Evolutionary conservation across 2,113 vertebrate genomes (phyloP).

Genomic region (Entosphenus tridentatus): DNA sequence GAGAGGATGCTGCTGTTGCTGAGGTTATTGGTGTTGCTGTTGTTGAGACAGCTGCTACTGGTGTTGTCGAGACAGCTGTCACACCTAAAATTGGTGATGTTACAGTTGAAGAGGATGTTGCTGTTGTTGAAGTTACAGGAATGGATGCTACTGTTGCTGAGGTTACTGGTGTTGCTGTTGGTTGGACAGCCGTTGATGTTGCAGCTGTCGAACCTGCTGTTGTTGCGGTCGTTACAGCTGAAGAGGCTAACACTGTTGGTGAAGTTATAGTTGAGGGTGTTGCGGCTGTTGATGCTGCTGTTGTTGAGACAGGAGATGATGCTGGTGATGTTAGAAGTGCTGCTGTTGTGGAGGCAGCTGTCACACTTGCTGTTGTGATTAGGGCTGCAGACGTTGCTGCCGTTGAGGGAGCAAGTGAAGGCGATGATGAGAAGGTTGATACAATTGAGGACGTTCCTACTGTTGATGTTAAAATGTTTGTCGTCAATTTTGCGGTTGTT

Average conservation of each 20-base stretch:
- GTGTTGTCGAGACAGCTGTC: neutral
- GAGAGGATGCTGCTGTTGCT: neutral
- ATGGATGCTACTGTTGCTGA: too few relatives aligned
- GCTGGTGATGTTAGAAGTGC: neutral
- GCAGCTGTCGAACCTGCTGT: neutral
- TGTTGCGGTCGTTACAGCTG: neutral
- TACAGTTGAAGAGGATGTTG: too few relatives aligned
- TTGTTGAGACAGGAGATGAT: neutral
- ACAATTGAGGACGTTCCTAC: neutral
- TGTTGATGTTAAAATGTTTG: neutral
- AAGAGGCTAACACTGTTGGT: neutral
- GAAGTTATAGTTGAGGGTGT: neutral
- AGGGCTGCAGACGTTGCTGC: neutral
- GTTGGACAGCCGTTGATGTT: neutral
- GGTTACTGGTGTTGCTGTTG: neutral
- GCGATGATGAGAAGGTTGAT: neutral
- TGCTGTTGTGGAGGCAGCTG: neutral
- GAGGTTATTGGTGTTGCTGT: neutral
- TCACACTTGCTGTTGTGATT: neutral
- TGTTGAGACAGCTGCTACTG: neutral
- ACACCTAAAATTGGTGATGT: too few relatives aligned
- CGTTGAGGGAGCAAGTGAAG: neutral
- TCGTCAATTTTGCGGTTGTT: neutral
- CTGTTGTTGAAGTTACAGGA: too few relatives aligned
- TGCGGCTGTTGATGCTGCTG: neutral